Evolutionary conservation across 2,113 vertebrate species (phyloP).

Genomic region (Eretmodus cyanostictus): DNA sequence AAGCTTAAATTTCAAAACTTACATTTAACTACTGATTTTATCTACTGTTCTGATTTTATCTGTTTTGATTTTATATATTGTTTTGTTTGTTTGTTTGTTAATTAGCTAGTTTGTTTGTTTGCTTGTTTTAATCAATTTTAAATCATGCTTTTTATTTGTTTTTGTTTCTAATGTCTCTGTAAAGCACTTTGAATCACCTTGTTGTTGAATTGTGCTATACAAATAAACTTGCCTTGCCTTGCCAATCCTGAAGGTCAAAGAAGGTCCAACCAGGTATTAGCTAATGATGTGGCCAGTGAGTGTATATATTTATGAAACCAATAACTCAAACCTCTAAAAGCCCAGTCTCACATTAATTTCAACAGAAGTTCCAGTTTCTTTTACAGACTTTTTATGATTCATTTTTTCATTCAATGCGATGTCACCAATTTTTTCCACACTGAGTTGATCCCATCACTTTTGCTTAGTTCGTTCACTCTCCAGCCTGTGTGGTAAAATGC

Average conservation of each 20-base stretch:
- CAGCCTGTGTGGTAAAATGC: constrained; percentile 19
- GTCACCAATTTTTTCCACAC: neutral
- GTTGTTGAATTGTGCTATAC: too few relatives aligned
- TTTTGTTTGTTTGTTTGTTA: too few relatives aligned
- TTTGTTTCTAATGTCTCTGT: too few relatives aligned
- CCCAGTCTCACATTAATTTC: neutral
- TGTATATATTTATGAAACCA: neutral
- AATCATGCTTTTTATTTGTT: too few relatives aligned
- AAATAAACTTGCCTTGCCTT: too few relatives aligned
- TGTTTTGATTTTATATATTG: too few relatives aligned
- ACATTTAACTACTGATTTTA: too few relatives aligned
- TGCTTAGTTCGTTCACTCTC: neutral
- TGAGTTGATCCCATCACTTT: constrained; percentile 9
- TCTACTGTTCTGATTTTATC: too few relatives aligned
- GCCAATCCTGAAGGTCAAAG: neutral
- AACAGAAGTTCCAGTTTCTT: neutral
- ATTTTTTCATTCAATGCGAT: neutral
- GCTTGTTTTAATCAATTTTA: too few relatives aligned
- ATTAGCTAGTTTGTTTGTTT: too few relatives aligned
- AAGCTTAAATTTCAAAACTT: too few relatives aligned
- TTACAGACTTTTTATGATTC: neutral
- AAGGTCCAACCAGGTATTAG: neutral
- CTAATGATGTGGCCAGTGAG: neutral
- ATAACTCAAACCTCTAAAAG: neutral
- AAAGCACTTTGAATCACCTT: too few relatives aligned